Conservation (phyloP, 2,888 invertebrate species). For the Teleogryllus oceanicus region DNA sequence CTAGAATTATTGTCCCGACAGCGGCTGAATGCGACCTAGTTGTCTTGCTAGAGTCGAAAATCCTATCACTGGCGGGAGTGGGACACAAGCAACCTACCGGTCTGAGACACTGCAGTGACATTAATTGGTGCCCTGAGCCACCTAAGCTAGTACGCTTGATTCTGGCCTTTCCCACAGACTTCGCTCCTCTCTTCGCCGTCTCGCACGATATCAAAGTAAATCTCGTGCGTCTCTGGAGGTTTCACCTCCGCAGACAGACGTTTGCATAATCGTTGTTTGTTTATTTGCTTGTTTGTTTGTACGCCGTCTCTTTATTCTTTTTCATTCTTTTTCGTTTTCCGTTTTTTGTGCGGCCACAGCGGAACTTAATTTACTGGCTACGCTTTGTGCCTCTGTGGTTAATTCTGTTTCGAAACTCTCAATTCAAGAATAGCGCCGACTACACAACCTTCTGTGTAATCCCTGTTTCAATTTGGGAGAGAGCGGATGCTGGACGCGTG, state of each 20-base stretch:
- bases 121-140: no score
- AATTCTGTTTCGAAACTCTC: constrained; percentile 2
- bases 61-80: no score
- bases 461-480: background rate
- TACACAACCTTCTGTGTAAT: constrained; percentile 18
- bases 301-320: background rate
- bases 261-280: no score
- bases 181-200: no score
- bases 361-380: background rate
- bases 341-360: background rate
- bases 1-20: no score
- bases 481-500: background rate
- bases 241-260: no score
- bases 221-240: background rate
- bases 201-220: background rate
- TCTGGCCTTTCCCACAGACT: no score
- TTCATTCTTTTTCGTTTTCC: background rate
- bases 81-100: no score
- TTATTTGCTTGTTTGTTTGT: background rate
- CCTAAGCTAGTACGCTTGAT: no score
- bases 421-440: background rate
- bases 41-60: no score
- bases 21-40: no score
- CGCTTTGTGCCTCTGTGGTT: background rate
- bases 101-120: no score